Base-by-base conservation (phyloP, 1,140 invertebrate species). In the Wasmannia auropunctata region DNA sequence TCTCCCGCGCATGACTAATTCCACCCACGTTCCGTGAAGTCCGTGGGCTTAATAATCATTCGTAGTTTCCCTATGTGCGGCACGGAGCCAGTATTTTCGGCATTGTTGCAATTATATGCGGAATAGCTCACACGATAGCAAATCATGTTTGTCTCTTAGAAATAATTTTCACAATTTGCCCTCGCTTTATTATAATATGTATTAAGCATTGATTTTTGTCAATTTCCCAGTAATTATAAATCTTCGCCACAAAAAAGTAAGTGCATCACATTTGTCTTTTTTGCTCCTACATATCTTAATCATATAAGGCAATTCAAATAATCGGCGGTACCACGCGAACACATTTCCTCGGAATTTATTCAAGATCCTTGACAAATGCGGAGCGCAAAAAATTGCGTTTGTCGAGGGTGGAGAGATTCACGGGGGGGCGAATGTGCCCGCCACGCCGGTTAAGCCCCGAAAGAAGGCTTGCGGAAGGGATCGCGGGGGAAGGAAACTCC, bases 311-410 rank as follows among this genome's bases (percentile, higher is more conserved):
- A 46, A 31, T 5, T 56, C 67, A 72, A 60, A 83, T 74, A 72
- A 83, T 14, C 37, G 69, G 28, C n/a, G 46, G 22, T n/a, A 25
- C 7, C 58, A 58, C 37, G 40, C 75, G 40, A 37, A 81, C 65
- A 72, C 51, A 72, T 81, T 81, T 81, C 25, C 79, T 56, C 37
- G 51, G 25, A 72, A 83, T 83, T 83, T 83, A 83, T 72, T 83
- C 60, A 58, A 80, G 62, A 81, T 86, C 85, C 62, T 86, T 81
- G 85, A 80, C 85, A 86, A 86, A 81, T 83, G 70, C 51, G 51
- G 51, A 46, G 63, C 46, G 62, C 63, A 80, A 80, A 86, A 86
- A 86, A 86, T 69, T 81, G 76, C 63, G 63, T 86, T 86, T 69
- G 75, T 19, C 76, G 63, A 85, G 58, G 43, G 72, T 54, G 75